phyloP scores from a whole-genome alignment of 2,113 vertebrate species.

The Seriola dumerili region DNA sequence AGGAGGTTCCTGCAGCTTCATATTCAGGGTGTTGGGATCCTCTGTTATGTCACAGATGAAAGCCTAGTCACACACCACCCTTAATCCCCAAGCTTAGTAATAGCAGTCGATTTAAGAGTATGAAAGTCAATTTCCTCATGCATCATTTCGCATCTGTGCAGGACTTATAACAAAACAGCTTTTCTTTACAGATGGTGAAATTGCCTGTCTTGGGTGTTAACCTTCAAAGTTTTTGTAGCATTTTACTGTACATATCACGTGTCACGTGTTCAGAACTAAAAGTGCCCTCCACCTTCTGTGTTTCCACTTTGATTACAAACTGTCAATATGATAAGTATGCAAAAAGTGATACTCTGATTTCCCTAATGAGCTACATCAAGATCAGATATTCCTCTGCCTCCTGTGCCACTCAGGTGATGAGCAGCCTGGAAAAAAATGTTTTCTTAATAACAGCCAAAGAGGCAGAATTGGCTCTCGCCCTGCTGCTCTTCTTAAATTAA shows the following conservation, averaged over 20 bases:
- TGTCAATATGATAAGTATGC: slow-evolving; percentile 13
- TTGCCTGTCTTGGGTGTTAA: slow-evolving; percentile 31
- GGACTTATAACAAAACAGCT: slow-evolving; percentile 25
- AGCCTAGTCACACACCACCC: slow-evolving; percentile 50
- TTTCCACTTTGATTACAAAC: not conserved
- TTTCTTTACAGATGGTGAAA: slow-evolving; percentile 23
- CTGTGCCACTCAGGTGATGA: slow-evolving; percentile 23
- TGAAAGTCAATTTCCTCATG: slow-evolving; percentile 53
- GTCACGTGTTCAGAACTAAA: slow-evolving; percentile 1
- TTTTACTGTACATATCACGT: not conserved
- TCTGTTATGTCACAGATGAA: slow-evolving; percentile 59
- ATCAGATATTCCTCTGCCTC: slow-evolving; percentile 22
- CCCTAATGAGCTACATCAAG: slow-evolving; percentile 28
- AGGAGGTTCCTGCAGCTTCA: slow-evolving; percentile 36
- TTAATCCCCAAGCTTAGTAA: slow-evolving; percentile 59
- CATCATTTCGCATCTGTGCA: slow-evolving; percentile 28
- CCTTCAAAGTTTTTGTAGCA: slow-evolving; percentile 17
- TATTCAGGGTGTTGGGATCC: slow-evolving; percentile 28
- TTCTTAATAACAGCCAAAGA: slow-evolving; percentile 37
- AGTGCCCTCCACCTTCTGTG: not conserved
- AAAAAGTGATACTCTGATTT: slow-evolving; percentile 25
- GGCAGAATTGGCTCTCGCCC: slow-evolving; percentile 17
- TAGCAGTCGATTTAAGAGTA: slow-evolving; percentile 53
- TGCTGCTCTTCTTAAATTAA: slow-evolving; percentile 57
- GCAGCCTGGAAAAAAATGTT: slow-evolving; percentile 21